Evolutionary conservation across 2,888 invertebrate genomes (phyloP), one percentile per base, ranked within the genome.

Genomic region (Drosophila nigricruria): DNA sequence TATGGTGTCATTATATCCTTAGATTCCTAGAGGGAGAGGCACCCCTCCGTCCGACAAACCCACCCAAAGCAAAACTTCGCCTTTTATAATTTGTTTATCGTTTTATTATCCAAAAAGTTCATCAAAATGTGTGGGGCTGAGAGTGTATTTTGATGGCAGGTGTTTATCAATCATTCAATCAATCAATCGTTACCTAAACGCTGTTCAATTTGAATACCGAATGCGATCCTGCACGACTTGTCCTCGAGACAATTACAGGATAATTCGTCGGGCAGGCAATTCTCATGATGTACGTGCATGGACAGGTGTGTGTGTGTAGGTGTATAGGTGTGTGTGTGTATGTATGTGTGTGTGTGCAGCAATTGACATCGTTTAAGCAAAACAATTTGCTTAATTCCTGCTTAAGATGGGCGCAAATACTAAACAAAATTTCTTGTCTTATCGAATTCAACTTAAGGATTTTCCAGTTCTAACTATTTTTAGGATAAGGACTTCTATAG

Each of bases 251-350:
- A 62, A 36, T 62, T 43, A 20, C 9, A 18, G 25, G 42, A 16
- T 43, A 43, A 43, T 43, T 34, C 34, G 34, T 12, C 14, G 34
- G 14, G 14, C 32, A 10, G 38, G 16, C 43, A 47, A 53, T 27
- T 30, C 43, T 52, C 20, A 52, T 70, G 60, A 52, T 70, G 56
- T 5, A 27, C 50, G 49, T 40, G 67, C 53, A 34, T 56, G 1
- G 16, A 5, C 25, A 40, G 23, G 18, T 58, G 20, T 45, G 16
- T 45, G 1, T 5, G 0, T 5, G 9, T 27, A 10, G 25, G 27
- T 10, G 25, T 9, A 2, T 5, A 3, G 14, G 23, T 5, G 23
- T 23, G 10, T 27, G 25, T n/a, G 47, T 27, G 27, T n/a, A n/a
- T 27, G 10, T 10, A 25, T 16, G 25, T n/a, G 47, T 27, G 47